Percentiles rank a stretch among this genome's conserved stretches.
phyloP scores from a whole-genome alignment of 2,797 vertebrate species.

The Lagodon rhomboides region DNA sequence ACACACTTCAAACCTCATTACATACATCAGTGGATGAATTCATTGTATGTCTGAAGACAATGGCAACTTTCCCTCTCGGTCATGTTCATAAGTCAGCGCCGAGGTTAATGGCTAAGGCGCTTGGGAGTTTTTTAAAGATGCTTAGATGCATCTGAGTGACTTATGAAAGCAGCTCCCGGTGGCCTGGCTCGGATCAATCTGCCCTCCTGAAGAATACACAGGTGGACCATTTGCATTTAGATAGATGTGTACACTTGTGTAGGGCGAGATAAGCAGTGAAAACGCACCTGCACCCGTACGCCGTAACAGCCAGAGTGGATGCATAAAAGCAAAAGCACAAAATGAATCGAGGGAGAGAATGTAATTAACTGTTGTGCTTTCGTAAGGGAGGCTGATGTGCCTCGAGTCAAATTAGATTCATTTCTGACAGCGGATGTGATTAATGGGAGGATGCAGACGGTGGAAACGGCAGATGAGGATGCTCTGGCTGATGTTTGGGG shows the following conservation, averaged over 20 bases:
- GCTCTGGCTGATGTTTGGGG: slow-evolving; percentile 48
- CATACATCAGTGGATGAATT: slow-evolving; percentile 37
- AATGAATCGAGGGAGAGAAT: slow-evolving; percentile 56
- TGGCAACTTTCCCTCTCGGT: slow-evolving; percentile 14
- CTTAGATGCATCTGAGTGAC: slow-evolving; percentile 55
- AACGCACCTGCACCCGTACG: slow-evolving; percentile 43
- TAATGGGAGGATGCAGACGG: slow-evolving; percentile 72
- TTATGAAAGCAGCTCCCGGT: slow-evolving; percentile 38
- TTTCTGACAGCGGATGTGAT: slow-evolving; percentile 77
- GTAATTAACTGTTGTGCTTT: slow-evolving; percentile 65
- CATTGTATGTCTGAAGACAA: slow-evolving; percentile 35
- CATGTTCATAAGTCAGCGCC: slow-evolving; percentile 34
- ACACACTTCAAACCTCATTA: slow-evolving; percentile 46
- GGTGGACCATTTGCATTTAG: slow-evolving; percentile 80
- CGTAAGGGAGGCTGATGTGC: slow-evolving; percentile 37
- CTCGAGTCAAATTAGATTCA: slow-evolving; percentile 78
- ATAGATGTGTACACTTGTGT: slow-evolving; percentile 82
- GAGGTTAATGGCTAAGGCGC: slow-evolving; percentile 37
- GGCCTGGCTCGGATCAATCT: slow-evolving; percentile 49
- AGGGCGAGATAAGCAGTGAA: slow-evolving; percentile 65
- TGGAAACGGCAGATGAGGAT: slow-evolving; percentile 51
- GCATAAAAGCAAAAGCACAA: slow-evolving; percentile 37
- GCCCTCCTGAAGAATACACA: slow-evolving; percentile 60
- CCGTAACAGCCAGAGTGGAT: slow-evolving; percentile 32
- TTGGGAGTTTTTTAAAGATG: slow-evolving; percentile 51